Conservation (phyloP, 2,888 invertebrate genomes). For the Plagodis dolabraria region DNA sequence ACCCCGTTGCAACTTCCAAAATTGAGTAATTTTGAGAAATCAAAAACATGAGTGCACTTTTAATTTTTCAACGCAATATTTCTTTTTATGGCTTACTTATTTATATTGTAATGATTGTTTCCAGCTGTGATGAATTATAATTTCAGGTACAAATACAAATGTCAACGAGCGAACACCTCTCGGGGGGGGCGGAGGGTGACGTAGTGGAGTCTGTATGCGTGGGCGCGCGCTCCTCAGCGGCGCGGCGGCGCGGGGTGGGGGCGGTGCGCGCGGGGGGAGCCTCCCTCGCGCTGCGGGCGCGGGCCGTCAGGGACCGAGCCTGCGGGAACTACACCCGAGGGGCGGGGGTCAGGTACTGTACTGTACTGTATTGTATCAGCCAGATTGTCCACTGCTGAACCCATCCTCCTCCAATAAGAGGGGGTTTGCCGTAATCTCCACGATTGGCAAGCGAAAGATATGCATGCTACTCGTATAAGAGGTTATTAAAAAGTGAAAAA, state of each 20-base stretch:
- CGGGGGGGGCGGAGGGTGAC: conserved; percentile 38
- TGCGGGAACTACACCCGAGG: conserved; percentile 48
- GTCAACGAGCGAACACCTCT: conserved; percentile 85
- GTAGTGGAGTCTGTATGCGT: conserved; percentile 54
- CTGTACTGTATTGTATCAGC: too few relatives aligned
- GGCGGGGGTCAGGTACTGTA: conserved; percentile 39
- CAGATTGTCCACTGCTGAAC: too few relatives aligned
- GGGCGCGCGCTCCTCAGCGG: conserved; percentile 51
- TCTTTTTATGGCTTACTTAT: too few relatives aligned
- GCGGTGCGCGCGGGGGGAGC: conserved; percentile 48
- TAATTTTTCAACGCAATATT: too few relatives aligned
- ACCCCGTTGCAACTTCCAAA: too few relatives aligned
- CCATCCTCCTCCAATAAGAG: too few relatives aligned
- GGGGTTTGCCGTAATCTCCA: too few relatives aligned
- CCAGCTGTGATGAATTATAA: neutral
- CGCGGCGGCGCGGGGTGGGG: conserved; percentile 49
- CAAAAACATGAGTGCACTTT: too few relatives aligned
- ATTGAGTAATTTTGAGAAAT: too few relatives aligned
- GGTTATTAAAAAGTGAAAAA: neutral
- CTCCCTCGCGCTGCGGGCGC: conserved; percentile 45
- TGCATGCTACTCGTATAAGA: neutral
- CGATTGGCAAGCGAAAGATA: too few relatives aligned
- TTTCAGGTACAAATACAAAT: conserved; percentile 65
- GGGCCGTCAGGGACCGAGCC: conserved; percentile 43
- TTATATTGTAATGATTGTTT: too few relatives aligned